Base-by-base conservation (phyloP, 2,888 invertebrate species). In the Cyrtodaria siliqua region DNA sequence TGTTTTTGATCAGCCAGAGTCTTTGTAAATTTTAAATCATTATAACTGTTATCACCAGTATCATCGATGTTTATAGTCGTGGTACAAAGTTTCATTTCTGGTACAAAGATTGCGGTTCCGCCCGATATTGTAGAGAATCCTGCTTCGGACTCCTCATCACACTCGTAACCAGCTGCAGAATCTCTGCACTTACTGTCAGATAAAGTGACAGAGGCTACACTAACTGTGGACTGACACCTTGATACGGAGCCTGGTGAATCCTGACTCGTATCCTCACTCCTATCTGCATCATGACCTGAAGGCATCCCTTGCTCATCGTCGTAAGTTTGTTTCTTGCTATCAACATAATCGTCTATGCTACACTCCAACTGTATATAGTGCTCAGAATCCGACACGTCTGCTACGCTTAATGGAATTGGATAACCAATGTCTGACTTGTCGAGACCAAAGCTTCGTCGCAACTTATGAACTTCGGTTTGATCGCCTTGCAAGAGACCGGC, bases 401-500 rank as follows among this genome's bases (percentile, higher is more conserved):
- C 83, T 3, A 85, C 82, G 57, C 69, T 67, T 23, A 86, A 47
- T 8, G 88, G 85, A 3, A 85, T 63, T 6, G 86, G 86, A 18
- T 70, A 75, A 59, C 86, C 74, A 53, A 86, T 86, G 18, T 85
- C 86, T 2, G 86, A 83, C 63, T 84, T 89, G 66, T 86, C 87
- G n/a, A 83, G 59, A 16, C 84, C 84, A 78, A 88, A 85, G 60
- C 87, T 87, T 44, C 86, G 60, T n/a, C 88, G 60, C 33, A 86
- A 64, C 55, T 86, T 87, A 26, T 76, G 76, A 9, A 85, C 79
- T 44, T 86, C 82, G 29, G 64, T 72, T n/a, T 80, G 69, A 61
- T 86, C 81, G 1, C 86, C 86, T 38, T 85, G 83, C 50, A 85
- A 63, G 56, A 91, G 75, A 3, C 91, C 91, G 52, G 86, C 86